Evolutionary conservation across 2,113 vertebrate species (phyloP).

Genomic region (Centrocercus urophasianus): DNA sequence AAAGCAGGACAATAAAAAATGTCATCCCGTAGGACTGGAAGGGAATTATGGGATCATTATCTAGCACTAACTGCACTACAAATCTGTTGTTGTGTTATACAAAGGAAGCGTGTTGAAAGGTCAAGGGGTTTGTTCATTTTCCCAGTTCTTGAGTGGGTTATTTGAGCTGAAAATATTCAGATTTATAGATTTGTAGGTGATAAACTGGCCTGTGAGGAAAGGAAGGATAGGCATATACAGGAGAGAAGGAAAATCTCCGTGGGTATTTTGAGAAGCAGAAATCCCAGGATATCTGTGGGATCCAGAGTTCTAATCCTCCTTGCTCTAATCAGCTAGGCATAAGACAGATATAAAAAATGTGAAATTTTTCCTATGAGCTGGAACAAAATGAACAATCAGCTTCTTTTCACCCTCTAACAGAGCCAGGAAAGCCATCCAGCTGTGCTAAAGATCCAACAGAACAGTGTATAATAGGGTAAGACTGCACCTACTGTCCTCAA

Average conservation of each 20-base stretch:
- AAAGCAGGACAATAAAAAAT: neutral
- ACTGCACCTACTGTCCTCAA: neutral
- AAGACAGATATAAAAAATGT: neutral
- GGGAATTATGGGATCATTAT: neutral
- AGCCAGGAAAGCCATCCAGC: neutral
- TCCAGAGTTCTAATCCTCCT: neutral
- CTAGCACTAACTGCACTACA: neutral
- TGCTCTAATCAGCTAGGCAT: neutral
- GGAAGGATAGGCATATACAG: neutral
- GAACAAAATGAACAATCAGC: neutral
- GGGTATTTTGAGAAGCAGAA: neutral
- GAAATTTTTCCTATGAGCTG: neutral
- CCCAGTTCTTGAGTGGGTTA: neutral
- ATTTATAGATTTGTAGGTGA: neutral
- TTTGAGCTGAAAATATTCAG: neutral
- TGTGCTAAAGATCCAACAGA: neutral
- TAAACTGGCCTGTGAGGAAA: neutral
- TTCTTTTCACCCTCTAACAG: neutral
- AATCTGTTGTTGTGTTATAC: neutral
- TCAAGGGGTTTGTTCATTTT: neutral
- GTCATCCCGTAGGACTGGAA: neutral
- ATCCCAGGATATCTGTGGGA: neutral
- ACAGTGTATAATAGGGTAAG: neutral
- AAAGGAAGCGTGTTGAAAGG: neutral
- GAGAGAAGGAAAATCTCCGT: neutral